phyloP scores from a whole-genome alignment of 2,797 vertebrate genomes.

The Enteromius viviparus region DNA sequence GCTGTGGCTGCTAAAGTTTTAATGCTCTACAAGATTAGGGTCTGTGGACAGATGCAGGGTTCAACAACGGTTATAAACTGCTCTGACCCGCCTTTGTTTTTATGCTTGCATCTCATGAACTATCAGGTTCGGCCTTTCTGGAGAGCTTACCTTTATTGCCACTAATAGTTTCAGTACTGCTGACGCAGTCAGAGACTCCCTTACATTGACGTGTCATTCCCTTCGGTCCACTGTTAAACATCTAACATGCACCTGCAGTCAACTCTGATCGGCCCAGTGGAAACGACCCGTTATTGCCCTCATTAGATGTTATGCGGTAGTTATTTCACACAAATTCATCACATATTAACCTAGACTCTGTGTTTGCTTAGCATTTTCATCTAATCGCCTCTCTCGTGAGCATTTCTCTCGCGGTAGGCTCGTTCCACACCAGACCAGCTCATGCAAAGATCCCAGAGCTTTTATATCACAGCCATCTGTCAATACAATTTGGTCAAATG shows the following conservation, averaged over 20 bases:
- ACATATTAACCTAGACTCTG: slow-evolving; percentile 31
- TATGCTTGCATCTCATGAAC: neutral
- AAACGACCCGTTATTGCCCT: slow-evolving; percentile 2
- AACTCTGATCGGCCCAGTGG: slow-evolving; percentile 15
- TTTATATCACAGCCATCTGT: slow-evolving; percentile 76
- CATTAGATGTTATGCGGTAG: slow-evolving; percentile 26
- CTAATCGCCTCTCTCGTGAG: slow-evolving; percentile 1
- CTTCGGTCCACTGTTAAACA: slow-evolving; percentile 13
- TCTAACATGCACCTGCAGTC: slow-evolving; percentile 13
- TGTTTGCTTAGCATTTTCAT: slow-evolving; percentile 22
- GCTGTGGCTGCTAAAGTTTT: slow-evolving; percentile 34
- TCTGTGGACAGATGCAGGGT: slow-evolving; percentile 24
- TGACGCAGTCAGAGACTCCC: slow-evolving; percentile 12
- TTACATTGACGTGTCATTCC: slow-evolving; percentile 32
- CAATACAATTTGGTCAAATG: slow-evolving; percentile 73
- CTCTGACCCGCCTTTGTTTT: slow-evolving; percentile 1
- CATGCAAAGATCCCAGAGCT: slow-evolving; percentile 69
- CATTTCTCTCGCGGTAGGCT: neutral
- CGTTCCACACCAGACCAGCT: slow-evolving; percentile 52
- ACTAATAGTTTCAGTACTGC: slow-evolving; percentile 10
- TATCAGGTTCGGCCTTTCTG: neutral
- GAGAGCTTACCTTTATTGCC: slow-evolving; percentile 31
- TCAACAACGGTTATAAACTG: neutral
- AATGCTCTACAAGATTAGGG: slow-evolving; percentile 27
- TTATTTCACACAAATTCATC: slow-evolving; percentile 30